Evolutionary conservation across 2,888 invertebrate species (phyloP).

Genomic region (Anticlea derivata): DNA sequence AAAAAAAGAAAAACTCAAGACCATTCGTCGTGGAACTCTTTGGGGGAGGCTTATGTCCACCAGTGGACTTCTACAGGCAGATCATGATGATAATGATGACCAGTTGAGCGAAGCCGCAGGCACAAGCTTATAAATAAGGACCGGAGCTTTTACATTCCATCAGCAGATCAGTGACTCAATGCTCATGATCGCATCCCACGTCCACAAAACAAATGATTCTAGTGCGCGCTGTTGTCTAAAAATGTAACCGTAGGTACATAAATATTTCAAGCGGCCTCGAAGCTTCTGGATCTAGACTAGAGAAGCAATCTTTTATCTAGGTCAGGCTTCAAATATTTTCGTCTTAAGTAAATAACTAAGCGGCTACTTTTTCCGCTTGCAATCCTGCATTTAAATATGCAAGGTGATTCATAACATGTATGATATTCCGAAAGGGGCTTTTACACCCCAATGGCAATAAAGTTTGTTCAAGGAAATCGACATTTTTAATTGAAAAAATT

Average conservation of each 20-base stretch:
- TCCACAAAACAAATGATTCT: conserved; percentile 4
- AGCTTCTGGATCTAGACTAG: conserved; percentile 19
- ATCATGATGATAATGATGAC: too few relatives aligned
- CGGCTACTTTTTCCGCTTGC: conserved; percentile 9
- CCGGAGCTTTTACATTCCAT: background rate
- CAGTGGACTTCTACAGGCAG: too few relatives aligned
- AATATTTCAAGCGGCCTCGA: conserved; percentile 2
- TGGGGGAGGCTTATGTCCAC: too few relatives aligned
- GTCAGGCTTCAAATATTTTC: conserved; percentile 33
- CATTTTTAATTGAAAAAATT: too few relatives aligned
- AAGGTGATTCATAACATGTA: too few relatives aligned
- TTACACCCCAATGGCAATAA: too few relatives aligned
- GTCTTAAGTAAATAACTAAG: conserved; percentile 13
- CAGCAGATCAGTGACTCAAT: conserved; percentile 2
- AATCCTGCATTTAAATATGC: conserved; percentile 35
- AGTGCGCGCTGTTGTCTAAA: conserved; percentile 4
- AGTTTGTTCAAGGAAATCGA: too few relatives aligned
- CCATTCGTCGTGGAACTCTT: too few relatives aligned
- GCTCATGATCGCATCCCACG: conserved; percentile 3
- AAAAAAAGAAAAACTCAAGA: too few relatives aligned
- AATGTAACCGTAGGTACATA: background rate
- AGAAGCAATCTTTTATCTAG: conserved; percentile 25
- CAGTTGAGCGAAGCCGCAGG: too few relatives aligned
- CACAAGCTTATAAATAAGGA: too few relatives aligned
- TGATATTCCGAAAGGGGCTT: too few relatives aligned